Evolutionary conservation across 2,113 vertebrate species (phyloP), one percentile per base, ranked within the genome.

Genomic region (Brienomyrus longianalis): DNA sequence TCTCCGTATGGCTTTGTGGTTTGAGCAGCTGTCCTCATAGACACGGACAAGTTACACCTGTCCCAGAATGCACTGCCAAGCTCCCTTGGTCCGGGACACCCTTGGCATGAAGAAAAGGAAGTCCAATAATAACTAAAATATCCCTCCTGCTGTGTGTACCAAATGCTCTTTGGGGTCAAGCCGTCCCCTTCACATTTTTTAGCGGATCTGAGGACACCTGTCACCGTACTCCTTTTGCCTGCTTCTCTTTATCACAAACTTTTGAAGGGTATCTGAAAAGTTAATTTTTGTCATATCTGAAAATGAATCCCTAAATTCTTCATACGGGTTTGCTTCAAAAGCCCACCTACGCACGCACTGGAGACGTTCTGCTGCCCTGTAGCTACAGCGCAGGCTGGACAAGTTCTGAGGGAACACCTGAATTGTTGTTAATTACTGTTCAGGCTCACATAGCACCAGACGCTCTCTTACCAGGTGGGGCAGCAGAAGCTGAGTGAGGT

Each of bases 121-220:
- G 27, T 87, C 50, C 85, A 23, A 87, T 87, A 86, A 56, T 86
- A 54, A 52, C 51, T 54, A 87, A 87, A 87, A 54, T 87, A 52
- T 35, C 10, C 31, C 50, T 27, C 85, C 85, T 87, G 85, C 50
- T 87, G 85, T 27, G 51, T 31, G 8, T 21, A 51, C 85, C 85
- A 87, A 54, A 87, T 87, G 85, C 27, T 56, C 50, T 87, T 56
- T 87, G 43, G 17, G 51, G n/a, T 27, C n/a, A 15, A 39, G 51
- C 27, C n/a, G 50, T 35, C 15, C 51, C 51, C 19, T 54, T 54
- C n/a, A 35, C 50, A 27, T 39, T 19, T 87, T 35, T 54, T 35
- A 56, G 51, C 1, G 27, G 11, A 35, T 13, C 85, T 39, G n/a
- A 56, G 85, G 45, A 87, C 84, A 86, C 85, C 27, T 31, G 21